Evolutionary conservation across 2,113 vertebrate genomes (phyloP), one percentile per base, ranked within the genome.

Genomic region (Anser cygnoides): DNA sequence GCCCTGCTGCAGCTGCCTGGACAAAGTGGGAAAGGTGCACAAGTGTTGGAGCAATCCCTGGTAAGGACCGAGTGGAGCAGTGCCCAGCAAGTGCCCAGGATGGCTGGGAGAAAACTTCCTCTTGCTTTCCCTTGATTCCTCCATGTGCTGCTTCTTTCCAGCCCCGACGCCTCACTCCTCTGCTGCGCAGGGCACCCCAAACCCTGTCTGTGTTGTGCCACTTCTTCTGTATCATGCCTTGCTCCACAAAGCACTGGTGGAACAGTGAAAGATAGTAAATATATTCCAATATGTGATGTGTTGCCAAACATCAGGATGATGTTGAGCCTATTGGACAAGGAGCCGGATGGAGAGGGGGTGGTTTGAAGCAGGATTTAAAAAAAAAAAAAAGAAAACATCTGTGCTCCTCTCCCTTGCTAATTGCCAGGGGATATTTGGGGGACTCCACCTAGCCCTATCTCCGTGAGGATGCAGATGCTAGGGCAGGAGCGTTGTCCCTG

Each of bases 171-270:
- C 5, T 46, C 17, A 31, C 15, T 73, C 6, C 28, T 20, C 18
- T 80, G 62, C 21, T 63, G 17, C 22, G 28, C 23, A 28, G 57
- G 43, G 21, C 57, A 26, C 59, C 61, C 14, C 61, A 74, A 28
- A 4, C 37, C 44, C 29, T 21, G 6, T 46, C 73, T 43, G 35
- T 2, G 2, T 31, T 35, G 13, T 50, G 12, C 3, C 16, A n/a
- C 43, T n/a, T 62, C 62, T 65, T 11, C 9, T 28, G 8, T 17
- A 14, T 31, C 43, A 52, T 2, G 0, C 1, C 1, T 54, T 39
- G 35, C 35, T 87, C 28, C 22, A 49, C 77, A 39, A 29, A 35
- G 18, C 18, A 3, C 31, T 16, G 54, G 43, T 61, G 29, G 54
- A 50, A 25, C 19, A 17, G 11, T 59, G 50, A 18, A 61, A 58